Conservation (phyloP, 1,140 invertebrate species). For the Diplogasteroides magnus region DNA sequence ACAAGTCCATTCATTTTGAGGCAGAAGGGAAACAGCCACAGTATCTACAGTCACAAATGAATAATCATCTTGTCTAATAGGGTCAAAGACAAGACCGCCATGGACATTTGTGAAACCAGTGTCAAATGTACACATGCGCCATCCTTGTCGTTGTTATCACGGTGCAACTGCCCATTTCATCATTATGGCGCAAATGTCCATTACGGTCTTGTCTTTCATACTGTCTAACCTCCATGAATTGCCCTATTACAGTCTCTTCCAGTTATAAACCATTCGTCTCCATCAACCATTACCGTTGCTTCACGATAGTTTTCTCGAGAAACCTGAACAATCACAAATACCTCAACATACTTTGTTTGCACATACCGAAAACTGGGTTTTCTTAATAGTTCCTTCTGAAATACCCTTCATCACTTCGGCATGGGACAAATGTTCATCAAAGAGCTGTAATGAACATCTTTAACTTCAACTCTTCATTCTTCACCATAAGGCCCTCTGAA, state of each 20-base stretch:
- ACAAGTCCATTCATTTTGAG: conserved; percentile 82
- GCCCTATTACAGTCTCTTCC: conserved; percentile 61
- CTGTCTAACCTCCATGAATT: not conserved
- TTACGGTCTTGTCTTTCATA: too few species aligned
- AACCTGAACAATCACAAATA: conserved; percentile 60
- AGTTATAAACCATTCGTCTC: conserved; percentile 61
- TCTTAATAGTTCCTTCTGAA: conserved; percentile 70
- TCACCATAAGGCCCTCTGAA: not conserved
- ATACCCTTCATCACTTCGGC: conserved; percentile 72
- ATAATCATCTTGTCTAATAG: too few species aligned
- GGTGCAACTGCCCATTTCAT: too few species aligned
- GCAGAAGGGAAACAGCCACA: conserved; percentile 83
- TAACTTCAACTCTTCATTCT: not conserved
- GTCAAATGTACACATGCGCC: too few species aligned
- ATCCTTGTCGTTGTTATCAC: too few species aligned
- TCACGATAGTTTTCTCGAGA: conserved; percentile 85
- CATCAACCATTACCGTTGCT: conserved; percentile 77
- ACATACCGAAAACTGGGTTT: conserved; percentile 63
- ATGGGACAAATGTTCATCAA: conserved; percentile 77
- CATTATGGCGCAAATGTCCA: too few species aligned
- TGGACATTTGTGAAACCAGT: too few species aligned
- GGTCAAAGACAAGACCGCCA: too few species aligned
- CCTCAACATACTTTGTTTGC: not conserved
- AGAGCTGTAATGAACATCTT: conserved; percentile 61
- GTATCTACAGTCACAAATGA: conserved; percentile 69